Evolutionary conservation across 1,140 invertebrate species (phyloP), one percentile per base, ranked within the genome.

Genomic region (Euborellia annulipes): DNA sequence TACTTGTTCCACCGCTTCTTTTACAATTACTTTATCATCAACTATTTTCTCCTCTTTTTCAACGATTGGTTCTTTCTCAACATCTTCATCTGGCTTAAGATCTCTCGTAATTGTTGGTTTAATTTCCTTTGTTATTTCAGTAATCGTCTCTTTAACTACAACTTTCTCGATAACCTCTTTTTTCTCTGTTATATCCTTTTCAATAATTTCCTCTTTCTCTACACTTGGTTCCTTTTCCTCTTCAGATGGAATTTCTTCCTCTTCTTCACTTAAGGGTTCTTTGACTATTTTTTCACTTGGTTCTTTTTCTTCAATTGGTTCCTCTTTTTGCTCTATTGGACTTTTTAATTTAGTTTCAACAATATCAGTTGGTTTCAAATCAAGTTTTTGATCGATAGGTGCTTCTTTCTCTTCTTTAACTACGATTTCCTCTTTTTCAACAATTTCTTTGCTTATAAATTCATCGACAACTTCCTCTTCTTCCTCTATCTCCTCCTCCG

Each of bases 321-420:
- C 58, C 6, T 53, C 57, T 19, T 59, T 59, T 21, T 62, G 41
- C 55, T 72, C 68, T 48, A 70, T n/a, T n/a, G n/a, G n/a, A n/a
- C n/a, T n/a, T n/a, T n/a, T n/a, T n/a, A n/a, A n/a, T n/a, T n/a
- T n/a, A n/a, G n/a, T n/a, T n/a, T n/a, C n/a, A n/a, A n/a, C n/a
- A n/a, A n/a, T n/a, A n/a, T n/a, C n/a, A n/a, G n/a, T n/a, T n/a
- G n/a, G n/a, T n/a, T n/a, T n/a, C n/a, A n/a, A n/a, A n/a, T n/a
- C n/a, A n/a, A n/a, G n/a, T n/a, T n/a, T n/a, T n/a, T n/a, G n/a
- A n/a, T n/a, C n/a, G n/a, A n/a, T n/a, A 1, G 17, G 20, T 27
- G 38, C 34, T 22, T 38, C 20, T n/a, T 17, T 13, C 38, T 7
- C 21, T 42, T 36, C 16, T 11, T 18, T 9, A 30, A 36, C 13